phyloP scores from a whole-genome alignment of 2,888 invertebrate genomes.

The Heliconius ismenius region DNA sequence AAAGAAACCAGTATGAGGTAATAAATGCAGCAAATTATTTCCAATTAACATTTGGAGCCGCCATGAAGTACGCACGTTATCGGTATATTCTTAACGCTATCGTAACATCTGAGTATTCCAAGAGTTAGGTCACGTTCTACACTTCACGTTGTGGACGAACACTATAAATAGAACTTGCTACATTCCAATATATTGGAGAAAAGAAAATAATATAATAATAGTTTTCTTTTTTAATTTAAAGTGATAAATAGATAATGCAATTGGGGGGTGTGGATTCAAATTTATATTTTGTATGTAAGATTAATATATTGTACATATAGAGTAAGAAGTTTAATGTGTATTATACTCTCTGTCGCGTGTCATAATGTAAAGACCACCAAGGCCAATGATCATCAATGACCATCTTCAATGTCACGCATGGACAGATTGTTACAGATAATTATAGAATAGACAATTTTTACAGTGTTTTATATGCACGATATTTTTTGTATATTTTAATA shows the following conservation, averaged over 20 bases:
- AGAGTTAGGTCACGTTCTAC: constrained; percentile 35
- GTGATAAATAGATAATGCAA: no score
- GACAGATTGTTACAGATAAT: background rate
- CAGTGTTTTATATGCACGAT: background rate
- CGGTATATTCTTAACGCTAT: constrained; percentile 27
- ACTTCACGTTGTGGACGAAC: background rate
- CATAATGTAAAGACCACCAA: background rate
- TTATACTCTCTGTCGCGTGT: background rate
- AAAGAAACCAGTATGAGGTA: background rate
- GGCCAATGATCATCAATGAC: background rate
- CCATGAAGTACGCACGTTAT: constrained; percentile 29
- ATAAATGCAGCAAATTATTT: constrained; percentile 3
- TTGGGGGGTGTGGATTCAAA: no score
- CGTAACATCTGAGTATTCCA: constrained; percentile 27
- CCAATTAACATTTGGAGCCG: constrained; percentile 20
- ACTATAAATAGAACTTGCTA: background rate
- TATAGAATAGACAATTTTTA: background rate
- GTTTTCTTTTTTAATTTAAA: no score
- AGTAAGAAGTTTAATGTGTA: background rate
- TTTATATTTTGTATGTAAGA: no score
- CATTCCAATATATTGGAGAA: background rate
- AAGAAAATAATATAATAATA: no score
- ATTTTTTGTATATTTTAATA: no score
- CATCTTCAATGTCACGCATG: background rate
- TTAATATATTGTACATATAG: no score